A percentile compares a stretch with the other conserved stretches of the same genome.
Conservation (phyloP, 2,113 vertebrate species). For the Thunnus thynnus region DNA sequence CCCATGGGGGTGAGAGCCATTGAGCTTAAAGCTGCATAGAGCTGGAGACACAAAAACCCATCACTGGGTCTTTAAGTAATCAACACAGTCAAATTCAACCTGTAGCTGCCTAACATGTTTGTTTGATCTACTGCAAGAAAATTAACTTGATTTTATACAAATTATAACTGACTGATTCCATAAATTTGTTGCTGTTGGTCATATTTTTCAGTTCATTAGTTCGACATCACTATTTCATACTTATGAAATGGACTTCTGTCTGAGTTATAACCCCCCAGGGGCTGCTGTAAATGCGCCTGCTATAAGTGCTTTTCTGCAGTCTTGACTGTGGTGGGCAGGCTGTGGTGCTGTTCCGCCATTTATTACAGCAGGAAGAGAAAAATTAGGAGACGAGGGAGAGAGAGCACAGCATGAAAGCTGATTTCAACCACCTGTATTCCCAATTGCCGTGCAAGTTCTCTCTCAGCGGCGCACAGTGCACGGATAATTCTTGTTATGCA, state of each 20-base stretch:
- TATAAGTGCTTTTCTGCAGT: neutral
- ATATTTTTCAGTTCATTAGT: neutral
- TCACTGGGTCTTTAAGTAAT: neutral
- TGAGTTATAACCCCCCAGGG: slow-evolving; percentile 22
- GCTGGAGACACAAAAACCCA: slow-evolving; percentile 6
- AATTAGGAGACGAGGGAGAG: slow-evolving; percentile 31
- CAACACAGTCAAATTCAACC: neutral
- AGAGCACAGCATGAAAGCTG: slow-evolving; percentile 46
- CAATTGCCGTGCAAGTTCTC: slow-evolving; percentile 36
- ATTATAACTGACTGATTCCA: neutral
- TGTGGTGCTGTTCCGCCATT: slow-evolving; percentile 34
- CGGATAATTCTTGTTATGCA: slow-evolving; percentile 67
- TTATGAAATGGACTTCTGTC: slow-evolving; percentile 27
- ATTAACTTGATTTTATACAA: neutral
- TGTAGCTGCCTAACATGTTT: neutral
- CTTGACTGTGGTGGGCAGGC: neutral
- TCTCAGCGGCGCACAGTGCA: slow-evolving; percentile 13
- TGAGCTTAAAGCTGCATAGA: slow-evolving; percentile 19
- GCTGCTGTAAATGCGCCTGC: slow-evolving; percentile 18
- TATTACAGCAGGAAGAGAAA: slow-evolving; percentile 51
- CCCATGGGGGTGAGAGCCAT: neutral
- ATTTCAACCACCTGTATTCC: slow-evolving; percentile 74
- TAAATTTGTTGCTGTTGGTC: neutral
- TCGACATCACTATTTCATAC: slow-evolving; percentile 19
- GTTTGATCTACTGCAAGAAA: neutral